Percentiles rank a stretch among this genome's conserved stretches.
Conservation (phyloP, 2,113 vertebrate genomes). For the Drymodes brunneopygia region DNA sequence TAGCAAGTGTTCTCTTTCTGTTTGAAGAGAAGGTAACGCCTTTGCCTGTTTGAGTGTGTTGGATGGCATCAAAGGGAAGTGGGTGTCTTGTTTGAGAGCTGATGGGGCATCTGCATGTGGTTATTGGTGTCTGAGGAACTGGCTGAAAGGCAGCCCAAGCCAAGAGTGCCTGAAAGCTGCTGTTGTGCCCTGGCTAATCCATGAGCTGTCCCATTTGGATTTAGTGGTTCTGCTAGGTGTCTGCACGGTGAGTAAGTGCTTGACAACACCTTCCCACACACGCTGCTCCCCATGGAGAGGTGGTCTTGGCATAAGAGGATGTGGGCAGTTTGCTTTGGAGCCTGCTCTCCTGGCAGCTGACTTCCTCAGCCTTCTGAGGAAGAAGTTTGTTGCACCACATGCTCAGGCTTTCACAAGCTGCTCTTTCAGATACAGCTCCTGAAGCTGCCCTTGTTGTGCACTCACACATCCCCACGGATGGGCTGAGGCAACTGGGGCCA, state of each 20-base stretch:
- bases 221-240: neutral
- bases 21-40: neutral
- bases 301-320: neutral
- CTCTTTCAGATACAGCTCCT: neutral
- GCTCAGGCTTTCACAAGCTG: neutral
- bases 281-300: neutral
- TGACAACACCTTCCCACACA: neutral
- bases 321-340: neutral
- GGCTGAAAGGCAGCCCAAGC: neutral
- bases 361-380: neutral
- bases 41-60: neutral
- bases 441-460: neutral
- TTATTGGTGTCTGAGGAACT: neutral
- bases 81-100: neutral
- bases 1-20: neutral
- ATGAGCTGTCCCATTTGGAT: neutral
- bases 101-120: neutral
- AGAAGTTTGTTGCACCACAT: fast-evolving
- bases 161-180: neutral
- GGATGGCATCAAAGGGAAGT: neutral
- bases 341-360: neutral
- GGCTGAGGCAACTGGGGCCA: neutral
- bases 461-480: neutral
- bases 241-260: neutral
- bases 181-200: neutral